Base-by-base conservation (phyloP, 2,888 invertebrate genomes). In the Callosobruchus maculatus region DNA sequence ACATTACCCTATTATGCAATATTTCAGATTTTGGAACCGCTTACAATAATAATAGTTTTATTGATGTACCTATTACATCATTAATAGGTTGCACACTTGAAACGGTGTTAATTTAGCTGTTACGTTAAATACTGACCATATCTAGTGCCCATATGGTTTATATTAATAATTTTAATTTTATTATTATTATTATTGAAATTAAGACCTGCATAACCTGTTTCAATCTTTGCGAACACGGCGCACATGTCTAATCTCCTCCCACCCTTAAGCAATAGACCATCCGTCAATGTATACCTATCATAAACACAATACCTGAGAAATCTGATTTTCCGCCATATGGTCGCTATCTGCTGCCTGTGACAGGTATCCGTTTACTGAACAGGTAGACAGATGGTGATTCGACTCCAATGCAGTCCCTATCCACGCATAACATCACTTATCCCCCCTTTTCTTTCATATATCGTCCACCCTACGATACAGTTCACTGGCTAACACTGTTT, bases 311-410 rank as follows among this genome's bases (percentile, higher is more conserved):
- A 90, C 90, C 90, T 90, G 90, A 81, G 89, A 89, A 80, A 90
- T 89, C 83, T 90, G 89, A 84, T 88, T 89, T 82, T 89, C 89
- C 81, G 88, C 89, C 88, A 89, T 89, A 84, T 85, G 21, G 31
- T 30, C 71, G 20, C 31, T 20, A 71, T 26, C 26, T 20, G 30
- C 49, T 49, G 49, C 49, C 13, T 18, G 9, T 13, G 49, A 49
- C 49, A 49, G 49, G 49, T 49, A 49, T 49, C 49, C 49, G 49
- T 49, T 49, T 49, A 13, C 49, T 49, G 13, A 49, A 49, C 49
- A 49, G 49, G 49, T 49, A 49, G 9, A 18, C 49, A 7, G 49
- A 49, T 49, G 49, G 3, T 49, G 13, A 7, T 7, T 49, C 49
- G 7, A 49, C 18, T 49, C 49, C 49, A 13, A 1, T 18, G 13